Evolutionary conservation across 2,888 invertebrate genomes (phyloP), one percentile per base, ranked within the genome.

Genomic region (Cosmia trapezina): DNA sequence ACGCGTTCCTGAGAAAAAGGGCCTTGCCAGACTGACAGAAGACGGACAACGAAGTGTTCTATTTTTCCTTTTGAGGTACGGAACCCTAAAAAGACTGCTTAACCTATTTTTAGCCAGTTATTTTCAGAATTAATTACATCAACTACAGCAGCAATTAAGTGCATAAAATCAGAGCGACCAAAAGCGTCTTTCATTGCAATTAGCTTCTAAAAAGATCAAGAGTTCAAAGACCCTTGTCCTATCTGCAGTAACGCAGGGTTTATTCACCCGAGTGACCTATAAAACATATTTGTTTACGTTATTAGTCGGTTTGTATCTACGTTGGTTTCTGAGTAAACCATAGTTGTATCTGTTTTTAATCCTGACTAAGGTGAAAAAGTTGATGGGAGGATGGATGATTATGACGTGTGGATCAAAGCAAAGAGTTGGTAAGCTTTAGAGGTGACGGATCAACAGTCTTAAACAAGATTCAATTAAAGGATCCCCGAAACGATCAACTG

Each of bases 201-300:
- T 33, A 77, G 5, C 33, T 41, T 57, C 57, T 51, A 51, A 53
- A 37, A 67, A 49, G 43, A 68, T 54, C 65, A 53, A 69, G 8
- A 73, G 79, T 56, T 67, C 67, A 64, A 54, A n/a, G 60, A 70
- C 47, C 53, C 22, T 51, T 59, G 49, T 45, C 69, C 65, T 59
- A 45, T 57, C 64, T 60, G 54, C 41, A 49, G n/a, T n/a, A n/a
- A n/a, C n/a, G 47, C 41, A n/a, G 49, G 53, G 73, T 70, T 72
- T 59, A 14, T 79, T 79, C 64, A 78, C 79, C 70, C 54, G 53
- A n/a, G 33, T 73, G 80, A 83, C 80, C 80, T 83, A 81, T 83
- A 65, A 61, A 71, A 49, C 51, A 47, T 47, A 63, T 73, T 60
- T 81, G 73, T 80, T 78, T 78, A 73, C 78, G 43, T 78, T 66